These are phyloP conservation scores for Dreissena polymorpha DNA, from an alignment of 1,140 invertebrate species.

Conservation along the genomic window DNA sequence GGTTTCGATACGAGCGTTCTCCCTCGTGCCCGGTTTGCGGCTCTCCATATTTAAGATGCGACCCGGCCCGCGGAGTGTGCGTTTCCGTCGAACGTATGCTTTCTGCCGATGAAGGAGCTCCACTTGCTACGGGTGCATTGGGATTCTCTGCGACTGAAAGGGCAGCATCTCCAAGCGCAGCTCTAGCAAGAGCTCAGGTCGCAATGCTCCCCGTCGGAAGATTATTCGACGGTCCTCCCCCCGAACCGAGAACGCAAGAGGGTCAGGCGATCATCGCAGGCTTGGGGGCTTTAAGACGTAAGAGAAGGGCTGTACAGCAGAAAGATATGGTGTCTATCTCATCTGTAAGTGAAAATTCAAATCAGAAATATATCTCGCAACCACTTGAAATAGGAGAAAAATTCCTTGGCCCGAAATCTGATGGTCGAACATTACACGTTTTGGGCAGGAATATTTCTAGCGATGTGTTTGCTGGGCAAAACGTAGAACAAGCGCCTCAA, in stretches of 20 bases:
- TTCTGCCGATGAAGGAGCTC: not conserved
- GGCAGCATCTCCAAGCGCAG: not conserved
- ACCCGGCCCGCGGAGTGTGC: conserved; percentile 12
- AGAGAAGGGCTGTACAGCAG: not conserved
- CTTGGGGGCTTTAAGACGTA: too few relatives aligned
- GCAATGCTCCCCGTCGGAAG: conserved; percentile 24
- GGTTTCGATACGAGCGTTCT: conserved; percentile 48
- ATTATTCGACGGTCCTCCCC: conserved; percentile 31
- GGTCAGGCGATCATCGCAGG: not conserved
- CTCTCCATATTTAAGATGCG: conserved; percentile 38
- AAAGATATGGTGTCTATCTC: not conserved
- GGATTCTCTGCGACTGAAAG: not conserved
- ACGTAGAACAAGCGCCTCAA: not conserved
- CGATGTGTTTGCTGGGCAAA: not conserved
- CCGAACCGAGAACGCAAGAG: conserved; percentile 40
- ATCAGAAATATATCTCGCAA: not conserved
- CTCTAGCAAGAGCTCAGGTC: conserved; percentile 8
- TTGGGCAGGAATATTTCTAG: not conserved
- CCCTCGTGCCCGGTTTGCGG: conserved; percentile 49
- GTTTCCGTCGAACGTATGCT: conserved; percentile 18
- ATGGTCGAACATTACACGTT: conserved; percentile 12
- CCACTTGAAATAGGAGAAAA: not conserved
- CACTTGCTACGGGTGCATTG: not conserved
- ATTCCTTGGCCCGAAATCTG: conserved; percentile 26
- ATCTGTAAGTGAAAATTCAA: not conserved